These are phyloP conservation scores for Mythimna lalbum DNA, from an alignment of 2,888 invertebrate genomes.

Conservation along the genomic window DNA sequence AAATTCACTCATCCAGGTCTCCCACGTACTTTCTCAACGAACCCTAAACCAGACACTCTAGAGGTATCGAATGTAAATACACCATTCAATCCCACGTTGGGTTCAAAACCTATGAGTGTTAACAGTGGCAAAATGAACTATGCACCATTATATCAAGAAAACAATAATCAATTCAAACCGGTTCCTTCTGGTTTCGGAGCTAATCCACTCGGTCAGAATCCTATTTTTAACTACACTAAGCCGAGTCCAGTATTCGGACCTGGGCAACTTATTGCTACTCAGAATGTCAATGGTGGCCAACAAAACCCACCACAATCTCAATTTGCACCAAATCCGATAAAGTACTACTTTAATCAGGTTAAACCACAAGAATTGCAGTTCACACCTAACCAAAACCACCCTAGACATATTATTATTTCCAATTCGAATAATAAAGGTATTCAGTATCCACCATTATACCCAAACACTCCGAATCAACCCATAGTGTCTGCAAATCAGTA, in stretches of 20 bases:
- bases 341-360: not conserved
- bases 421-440: constrained; percentile 7
- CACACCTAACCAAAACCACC: not conserved
- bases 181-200: not conserved
- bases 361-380: not conserved
- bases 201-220: not conserved
- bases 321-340: constrained; percentile 1
- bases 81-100: not conserved
- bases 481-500: not conserved
- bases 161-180: not conserved
- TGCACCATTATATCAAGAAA: not conserved
- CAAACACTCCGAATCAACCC: constrained; percentile 1
- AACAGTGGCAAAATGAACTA: not conserved
- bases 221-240: not conserved
- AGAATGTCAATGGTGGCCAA: not conserved
- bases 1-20: constrained; percentile 1
- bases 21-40: not conserved
- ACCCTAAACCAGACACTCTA: not conserved
- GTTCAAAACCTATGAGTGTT: not conserved
- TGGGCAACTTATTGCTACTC: not conserved
- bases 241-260: not conserved
- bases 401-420: not conserved
- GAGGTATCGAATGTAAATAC: not conserved
- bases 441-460: not conserved
- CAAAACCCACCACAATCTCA: not conserved